These are phyloP conservation scores for Pecten maximus DNA, from an alignment of 2,888 invertebrate species.

Conservation along the genomic window DNA sequence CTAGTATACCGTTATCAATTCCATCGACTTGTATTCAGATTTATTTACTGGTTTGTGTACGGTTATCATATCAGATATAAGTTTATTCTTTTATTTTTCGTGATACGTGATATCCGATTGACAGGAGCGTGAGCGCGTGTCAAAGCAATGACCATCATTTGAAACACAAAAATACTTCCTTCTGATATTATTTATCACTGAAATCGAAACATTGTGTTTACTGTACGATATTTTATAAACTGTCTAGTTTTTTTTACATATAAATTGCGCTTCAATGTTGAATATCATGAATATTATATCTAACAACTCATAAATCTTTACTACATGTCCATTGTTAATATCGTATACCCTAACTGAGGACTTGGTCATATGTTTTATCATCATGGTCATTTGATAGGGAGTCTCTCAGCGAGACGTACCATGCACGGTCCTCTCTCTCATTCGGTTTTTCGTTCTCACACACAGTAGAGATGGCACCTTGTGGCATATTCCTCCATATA, in stretches of 20 bases:
- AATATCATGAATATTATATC: background rate
- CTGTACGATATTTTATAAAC: background rate
- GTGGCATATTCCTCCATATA: background rate
- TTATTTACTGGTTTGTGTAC: no score
- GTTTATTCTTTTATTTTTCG: no score
- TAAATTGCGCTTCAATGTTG: background rate
- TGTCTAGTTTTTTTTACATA: constrained; percentile 8
- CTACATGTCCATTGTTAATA: background rate
- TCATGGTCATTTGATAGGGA: constrained; percentile 17
- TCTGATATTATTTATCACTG: background rate
- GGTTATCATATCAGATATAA: no score
- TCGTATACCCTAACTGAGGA: background rate
- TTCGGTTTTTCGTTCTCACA: background rate
- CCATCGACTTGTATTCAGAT: no score
- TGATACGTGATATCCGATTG: no score
- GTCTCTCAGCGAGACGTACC: background rate
- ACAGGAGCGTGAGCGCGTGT: no score
- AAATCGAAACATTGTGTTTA: background rate
- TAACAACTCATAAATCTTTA: background rate
- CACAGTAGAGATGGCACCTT: background rate
- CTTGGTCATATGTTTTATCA: constrained; percentile 4
- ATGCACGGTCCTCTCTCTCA: background rate
- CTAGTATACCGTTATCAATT: no score
- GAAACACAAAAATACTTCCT: background rate
- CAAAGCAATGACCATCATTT: background rate